These are phyloP conservation scores for Phaethon lepturus DNA, from an alignment of 2,113 vertebrate genomes.

Conservation along the genomic window DNA sequence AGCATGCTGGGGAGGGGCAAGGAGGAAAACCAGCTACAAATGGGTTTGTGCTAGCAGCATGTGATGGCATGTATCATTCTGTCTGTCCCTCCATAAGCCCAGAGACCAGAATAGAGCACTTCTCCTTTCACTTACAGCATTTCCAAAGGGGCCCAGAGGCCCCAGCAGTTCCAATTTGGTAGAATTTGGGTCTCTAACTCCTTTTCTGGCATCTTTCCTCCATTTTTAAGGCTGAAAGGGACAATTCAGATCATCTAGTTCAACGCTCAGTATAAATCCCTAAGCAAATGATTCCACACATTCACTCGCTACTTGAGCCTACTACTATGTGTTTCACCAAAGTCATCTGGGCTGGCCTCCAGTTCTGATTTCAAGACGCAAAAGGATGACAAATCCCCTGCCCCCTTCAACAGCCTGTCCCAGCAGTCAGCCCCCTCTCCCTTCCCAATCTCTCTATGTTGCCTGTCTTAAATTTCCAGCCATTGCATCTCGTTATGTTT, in stretches of 20 bases:
- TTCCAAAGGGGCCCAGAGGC: background rate
- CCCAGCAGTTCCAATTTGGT: background rate
- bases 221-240: conserved; percentile 17
- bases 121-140: background rate
- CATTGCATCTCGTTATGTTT: background rate
- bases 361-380: conserved; percentile 48
- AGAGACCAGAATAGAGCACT: background rate
- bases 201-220: conserved; percentile 17
- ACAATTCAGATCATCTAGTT: conserved; percentile 42
- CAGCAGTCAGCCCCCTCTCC: background rate
- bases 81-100: background rate
- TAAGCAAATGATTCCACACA: conserved; percentile 54
- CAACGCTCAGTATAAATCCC: conserved; percentile 20
- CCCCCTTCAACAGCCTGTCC: conserved; percentile 36
- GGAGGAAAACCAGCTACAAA: conserved; percentile 28
- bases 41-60: conserved; percentile 24
- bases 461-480: conserved; percentile 35
- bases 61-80: conserved; percentile 1
- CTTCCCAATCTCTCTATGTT: background rate
- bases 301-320: conserved; percentile 29
- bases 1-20: background rate
- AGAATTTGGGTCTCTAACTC: background rate
- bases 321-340: conserved; percentile 35
- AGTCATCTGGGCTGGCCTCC: conserved; percentile 59
- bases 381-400: conserved; percentile 36